Percentiles rank a stretch among this genome's conserved stretches.
Conservation (phyloP, 2,888 invertebrate species). For the Caenorhabditis sp. region DNA sequence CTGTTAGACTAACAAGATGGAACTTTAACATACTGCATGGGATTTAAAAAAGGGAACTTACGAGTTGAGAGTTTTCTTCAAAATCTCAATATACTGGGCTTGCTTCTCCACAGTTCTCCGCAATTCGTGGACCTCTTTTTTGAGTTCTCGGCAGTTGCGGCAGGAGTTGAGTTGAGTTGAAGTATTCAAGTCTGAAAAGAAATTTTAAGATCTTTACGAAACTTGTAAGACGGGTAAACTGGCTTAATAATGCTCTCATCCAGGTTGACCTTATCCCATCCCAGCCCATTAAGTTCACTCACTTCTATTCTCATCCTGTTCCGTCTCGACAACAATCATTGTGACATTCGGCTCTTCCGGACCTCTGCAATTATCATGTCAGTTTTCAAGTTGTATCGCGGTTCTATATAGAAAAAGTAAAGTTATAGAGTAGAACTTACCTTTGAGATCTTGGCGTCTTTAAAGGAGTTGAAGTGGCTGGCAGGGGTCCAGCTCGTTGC, state of each 20-base stretch:
- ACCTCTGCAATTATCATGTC: constrained; percentile 60
- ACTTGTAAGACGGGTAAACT: background rate
- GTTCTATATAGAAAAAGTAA: constrained; percentile 19
- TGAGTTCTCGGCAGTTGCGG: constrained; percentile 30
- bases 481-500: constrained; percentile 44
- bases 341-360: constrained; percentile 63
- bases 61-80: constrained; percentile 51
- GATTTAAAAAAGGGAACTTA: too few species aligned
- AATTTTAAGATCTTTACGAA: too few species aligned
- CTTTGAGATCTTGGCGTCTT: constrained; percentile 50
- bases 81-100: constrained; percentile 18
- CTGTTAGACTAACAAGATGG: too few species aligned
- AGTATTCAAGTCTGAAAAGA: constrained; percentile 21
- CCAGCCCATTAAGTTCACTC: background rate
- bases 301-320: constrained; percentile 63
- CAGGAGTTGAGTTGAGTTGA: constrained; percentile 24
- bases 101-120: constrained; percentile 40
- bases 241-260: background rate
- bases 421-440: constrained; percentile 15
- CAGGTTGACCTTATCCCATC: background rate
- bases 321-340: constrained; percentile 47
- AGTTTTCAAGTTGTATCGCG: background rate
- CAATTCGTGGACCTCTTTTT: constrained; percentile 27
- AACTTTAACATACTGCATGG: too few species aligned
- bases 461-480: constrained; percentile 48